These are phyloP conservation scores for Bubo bubo DNA, from an alignment of 2,113 vertebrate species.

Conservation along the genomic window DNA sequence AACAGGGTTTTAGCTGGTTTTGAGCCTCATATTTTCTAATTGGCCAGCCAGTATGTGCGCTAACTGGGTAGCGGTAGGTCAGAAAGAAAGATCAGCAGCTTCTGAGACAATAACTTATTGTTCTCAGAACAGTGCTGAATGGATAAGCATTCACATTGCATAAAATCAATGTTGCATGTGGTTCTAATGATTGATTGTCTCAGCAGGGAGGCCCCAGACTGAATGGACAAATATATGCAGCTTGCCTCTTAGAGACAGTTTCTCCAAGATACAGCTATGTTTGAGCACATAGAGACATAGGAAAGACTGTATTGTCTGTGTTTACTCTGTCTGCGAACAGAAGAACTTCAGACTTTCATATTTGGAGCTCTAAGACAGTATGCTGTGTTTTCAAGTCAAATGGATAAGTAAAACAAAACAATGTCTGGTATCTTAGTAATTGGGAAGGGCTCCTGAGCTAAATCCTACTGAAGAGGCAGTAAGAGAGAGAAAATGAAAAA, in stretches of 20 bases:
- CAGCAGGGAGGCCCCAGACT: constrained; percentile 8
- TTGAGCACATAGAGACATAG: background rate
- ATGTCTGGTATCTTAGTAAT: background rate
- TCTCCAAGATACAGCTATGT: background rate
- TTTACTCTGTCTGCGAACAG: background rate
- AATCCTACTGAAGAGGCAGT: background rate
- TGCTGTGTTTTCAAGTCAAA: background rate
- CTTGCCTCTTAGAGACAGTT: background rate
- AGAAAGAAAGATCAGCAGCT: constrained; percentile 38
- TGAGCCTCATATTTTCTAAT: background rate
- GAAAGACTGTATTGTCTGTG: background rate
- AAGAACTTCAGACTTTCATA: background rate
- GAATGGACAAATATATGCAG: background rate
- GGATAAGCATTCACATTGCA: constrained; percentile 24
- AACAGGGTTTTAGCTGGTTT: background rate
- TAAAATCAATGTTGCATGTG: constrained; percentile 39
- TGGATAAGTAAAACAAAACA: background rate
- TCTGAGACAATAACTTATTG: constrained; percentile 40
- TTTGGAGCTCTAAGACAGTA: background rate
- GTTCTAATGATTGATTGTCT: constrained; percentile 32
- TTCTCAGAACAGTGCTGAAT: constrained; percentile 33
- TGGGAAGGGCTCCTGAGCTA: background rate
- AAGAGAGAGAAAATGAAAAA: background rate
- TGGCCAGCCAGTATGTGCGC: background rate
- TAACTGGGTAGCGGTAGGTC: background rate